Conservation (phyloP, 2,888 invertebrate genomes). For the Ophion ellenae region DNA sequence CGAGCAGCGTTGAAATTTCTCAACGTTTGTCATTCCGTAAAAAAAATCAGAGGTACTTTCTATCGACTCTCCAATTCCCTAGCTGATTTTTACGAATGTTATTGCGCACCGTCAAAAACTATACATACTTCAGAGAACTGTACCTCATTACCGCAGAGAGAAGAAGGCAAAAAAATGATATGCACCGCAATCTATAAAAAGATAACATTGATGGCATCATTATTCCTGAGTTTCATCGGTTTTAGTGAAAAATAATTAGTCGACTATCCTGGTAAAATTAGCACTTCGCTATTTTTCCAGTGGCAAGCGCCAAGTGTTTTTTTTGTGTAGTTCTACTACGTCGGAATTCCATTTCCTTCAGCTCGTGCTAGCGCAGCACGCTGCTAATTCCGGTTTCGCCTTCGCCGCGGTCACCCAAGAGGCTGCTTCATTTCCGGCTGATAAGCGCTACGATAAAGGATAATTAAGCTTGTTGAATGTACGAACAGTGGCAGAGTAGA, state of each 20-base stretch:
- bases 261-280: constrained; percentile 12
- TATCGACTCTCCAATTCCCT: constrained; percentile 1
- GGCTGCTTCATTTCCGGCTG: constrained; percentile 63
- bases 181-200: too few species aligned
- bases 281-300: constrained; percentile 19
- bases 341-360: constrained; percentile 56
- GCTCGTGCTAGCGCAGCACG: constrained; percentile 16
- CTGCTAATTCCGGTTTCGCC: constrained; percentile 66
- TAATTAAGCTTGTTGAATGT: constrained; percentile 66
- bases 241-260: constrained; percentile 4
- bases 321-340: constrained; percentile 26
- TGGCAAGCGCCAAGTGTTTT: constrained; percentile 25
- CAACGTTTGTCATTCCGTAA: not conserved
- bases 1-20: not conserved
- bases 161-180: too few species aligned
- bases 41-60: not conserved
- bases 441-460: constrained; percentile 66
- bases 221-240: not conserved
- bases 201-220: not conserved
- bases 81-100: constrained; percentile 12
- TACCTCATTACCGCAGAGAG: too few species aligned
- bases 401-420: constrained; percentile 38
- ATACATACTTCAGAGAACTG: not conserved
- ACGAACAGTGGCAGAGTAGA: constrained; percentile 30
- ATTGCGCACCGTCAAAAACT: not conserved